Conservation (phyloP, 1,140 invertebrate genomes). For the Ptiloglossa arizonensis region DNA sequence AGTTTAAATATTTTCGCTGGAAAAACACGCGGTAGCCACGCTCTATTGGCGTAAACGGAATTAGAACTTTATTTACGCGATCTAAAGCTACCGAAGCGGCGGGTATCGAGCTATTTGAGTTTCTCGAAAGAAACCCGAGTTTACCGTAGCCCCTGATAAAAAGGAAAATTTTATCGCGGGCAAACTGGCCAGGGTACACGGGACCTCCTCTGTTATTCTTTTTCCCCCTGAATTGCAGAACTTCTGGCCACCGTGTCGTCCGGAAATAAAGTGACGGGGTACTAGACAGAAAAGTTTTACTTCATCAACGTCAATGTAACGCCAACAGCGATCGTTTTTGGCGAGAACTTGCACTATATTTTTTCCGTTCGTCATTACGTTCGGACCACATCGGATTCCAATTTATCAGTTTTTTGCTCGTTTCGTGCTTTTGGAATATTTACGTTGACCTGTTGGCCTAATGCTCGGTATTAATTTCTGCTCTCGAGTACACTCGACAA, state of each 20-base stretch:
- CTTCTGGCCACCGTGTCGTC: neutral
- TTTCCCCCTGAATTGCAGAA: neutral
- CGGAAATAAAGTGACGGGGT: conserved; percentile 8
- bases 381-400: too few species aligned
- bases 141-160: too few species aligned
- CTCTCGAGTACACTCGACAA: too few species aligned
- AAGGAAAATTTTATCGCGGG: neutral
- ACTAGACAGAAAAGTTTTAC: neutral
- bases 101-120: neutral
- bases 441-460: too few species aligned
- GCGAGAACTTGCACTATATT: neutral
- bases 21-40: too few species aligned
- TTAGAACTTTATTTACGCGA: neutral
- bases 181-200: neutral
- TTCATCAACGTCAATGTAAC: neutral
- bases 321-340: neutral
- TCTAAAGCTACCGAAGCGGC: neutral
- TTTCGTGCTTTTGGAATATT: too few species aligned
- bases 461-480: too few species aligned
- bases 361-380: neutral
- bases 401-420: too few species aligned
- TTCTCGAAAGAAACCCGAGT: neutral
- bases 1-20: too few species aligned
- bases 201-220: neutral
- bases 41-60: neutral